Evolutionary conservation across 2,888 invertebrate genomes (phyloP).

Genomic region (Lasioglossum leucozonium): DNA sequence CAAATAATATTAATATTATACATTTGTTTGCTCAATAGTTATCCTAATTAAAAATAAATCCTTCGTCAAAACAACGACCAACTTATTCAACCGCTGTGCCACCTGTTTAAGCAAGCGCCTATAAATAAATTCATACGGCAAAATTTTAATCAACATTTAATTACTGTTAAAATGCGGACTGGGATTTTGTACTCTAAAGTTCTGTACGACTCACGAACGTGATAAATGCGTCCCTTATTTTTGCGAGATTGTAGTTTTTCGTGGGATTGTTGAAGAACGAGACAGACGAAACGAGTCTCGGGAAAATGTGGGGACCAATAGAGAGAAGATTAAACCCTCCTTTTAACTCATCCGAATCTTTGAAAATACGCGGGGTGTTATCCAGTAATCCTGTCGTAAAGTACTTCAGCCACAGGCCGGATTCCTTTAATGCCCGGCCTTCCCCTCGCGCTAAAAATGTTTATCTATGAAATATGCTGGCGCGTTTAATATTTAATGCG

Average conservation of each 20-base stretch:
- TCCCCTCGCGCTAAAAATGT: background rate
- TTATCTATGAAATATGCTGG: slow-evolving; percentile 12
- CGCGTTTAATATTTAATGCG: slow-evolving; percentile 28
- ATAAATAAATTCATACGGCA: too few species aligned
- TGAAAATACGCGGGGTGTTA: slow-evolving; percentile 29
- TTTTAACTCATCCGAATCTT: slow-evolving; percentile 31
- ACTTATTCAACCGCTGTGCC: too few species aligned
- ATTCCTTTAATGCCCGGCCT: slow-evolving; percentile 24
- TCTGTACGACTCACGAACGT: too few species aligned
- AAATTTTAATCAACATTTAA: too few species aligned
- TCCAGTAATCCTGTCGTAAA: slow-evolving; percentile 41
- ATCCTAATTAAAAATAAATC: too few species aligned
- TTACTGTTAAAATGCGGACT: too few species aligned
- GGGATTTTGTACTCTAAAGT: too few species aligned
- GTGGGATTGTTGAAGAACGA: background rate
- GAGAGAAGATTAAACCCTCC: background rate
- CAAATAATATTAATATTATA: too few species aligned
- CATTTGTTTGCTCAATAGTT: too few species aligned
- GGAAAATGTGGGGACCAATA: background rate
- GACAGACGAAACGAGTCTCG: background rate
- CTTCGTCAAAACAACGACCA: too few species aligned
- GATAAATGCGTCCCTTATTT: too few species aligned
- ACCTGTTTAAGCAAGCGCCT: too few species aligned
- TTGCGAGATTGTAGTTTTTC: background rate
- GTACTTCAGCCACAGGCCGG: background rate